Evolutionary conservation across 2,113 vertebrate genomes (phyloP), one percentile per base, ranked within the genome.

Genomic region (Pteropus alecto): DNA sequence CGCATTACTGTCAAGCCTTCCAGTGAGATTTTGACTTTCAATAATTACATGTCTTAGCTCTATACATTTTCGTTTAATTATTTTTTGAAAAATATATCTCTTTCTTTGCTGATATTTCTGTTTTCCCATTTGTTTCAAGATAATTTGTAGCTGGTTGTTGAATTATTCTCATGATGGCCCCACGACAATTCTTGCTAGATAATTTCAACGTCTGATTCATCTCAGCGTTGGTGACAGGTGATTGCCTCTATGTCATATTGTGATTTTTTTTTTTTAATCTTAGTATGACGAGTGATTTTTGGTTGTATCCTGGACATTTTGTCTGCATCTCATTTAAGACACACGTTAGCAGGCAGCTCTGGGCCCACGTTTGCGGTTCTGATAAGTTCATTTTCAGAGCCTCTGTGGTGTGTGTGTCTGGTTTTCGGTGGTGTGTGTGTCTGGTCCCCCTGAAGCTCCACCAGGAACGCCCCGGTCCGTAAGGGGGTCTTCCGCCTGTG

Each of bases 201-300:
- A 4, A 22, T 5, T 30, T n/a, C 0, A 0, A 22, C 11, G 0
- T 0, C 51, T 24, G 8, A 7, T 16, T 28, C 43, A 15, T 22
- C 26, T 77, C 9, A 0, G 26, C 0, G 0, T 16, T 10, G 60
- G 54, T 12, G 51, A 12, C 22, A 1, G 35, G 7, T 5, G 43
- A 1, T 3, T 2, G 7, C 22, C 12, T 26, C 19, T 16, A 5
- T 13, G 28, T 28, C 43, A 58, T 1, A 9, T 28, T 14, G 22
- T 46, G 67, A 14, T 38, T 30, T 48, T 48, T 13, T 43, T 54
- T 16, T 54, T 16, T 46, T 46, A 46, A 8, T 30, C 54, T 35
- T 4, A 3, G 60, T 12, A 1, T 8, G 22, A 43, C 6, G 12
- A 9, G 28, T 43, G 33, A 5, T 21, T 63, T 63, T 71, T 1